Conservation (phyloP, 2,888 invertebrate genomes). For the Hydriomena furcata region DNA sequence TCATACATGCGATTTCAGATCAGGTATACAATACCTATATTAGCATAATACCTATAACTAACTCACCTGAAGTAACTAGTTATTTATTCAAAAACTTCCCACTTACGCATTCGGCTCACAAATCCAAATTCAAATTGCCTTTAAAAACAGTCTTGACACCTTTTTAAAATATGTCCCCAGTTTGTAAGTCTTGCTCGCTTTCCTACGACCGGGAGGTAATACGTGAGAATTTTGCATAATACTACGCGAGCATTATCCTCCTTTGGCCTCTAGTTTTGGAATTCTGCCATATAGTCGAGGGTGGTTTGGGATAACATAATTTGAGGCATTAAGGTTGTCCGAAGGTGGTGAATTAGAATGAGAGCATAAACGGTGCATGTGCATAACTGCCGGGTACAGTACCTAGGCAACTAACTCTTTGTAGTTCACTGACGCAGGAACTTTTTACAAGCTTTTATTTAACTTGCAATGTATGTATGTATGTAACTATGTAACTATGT, state of each 20-base stretch:
- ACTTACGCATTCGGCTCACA: constrained; percentile 19
- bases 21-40: too few relatives aligned
- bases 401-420: too few relatives aligned
- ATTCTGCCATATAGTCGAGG: constrained; percentile 47
- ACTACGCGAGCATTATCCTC: constrained; percentile 51
- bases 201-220: constrained; percentile 35
- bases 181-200: constrained; percentile 40
- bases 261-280: constrained; percentile 47
- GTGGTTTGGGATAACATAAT: constrained; percentile 44
- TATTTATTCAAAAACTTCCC: not conserved
- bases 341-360: constrained; percentile 1
- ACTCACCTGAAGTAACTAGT: not conserved
- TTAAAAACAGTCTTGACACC: constrained; percentile 37
- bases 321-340: constrained; percentile 38
- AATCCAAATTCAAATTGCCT: constrained; percentile 25
- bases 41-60: not conserved
- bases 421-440: too few relatives aligned
- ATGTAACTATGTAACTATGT: too few relatives aligned
- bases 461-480: too few relatives aligned
- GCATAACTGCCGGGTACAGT: not conserved
- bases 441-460: too few relatives aligned
- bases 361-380: not conserved
- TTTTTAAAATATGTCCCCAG: constrained; percentile 48
- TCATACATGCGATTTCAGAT: too few relatives aligned
- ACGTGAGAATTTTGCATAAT: constrained; percentile 62